Evolutionary conservation across 2,113 vertebrate genomes (phyloP), one percentile per base, ranked within the genome.

Genomic region (Acanthisitta chloris): DNA sequence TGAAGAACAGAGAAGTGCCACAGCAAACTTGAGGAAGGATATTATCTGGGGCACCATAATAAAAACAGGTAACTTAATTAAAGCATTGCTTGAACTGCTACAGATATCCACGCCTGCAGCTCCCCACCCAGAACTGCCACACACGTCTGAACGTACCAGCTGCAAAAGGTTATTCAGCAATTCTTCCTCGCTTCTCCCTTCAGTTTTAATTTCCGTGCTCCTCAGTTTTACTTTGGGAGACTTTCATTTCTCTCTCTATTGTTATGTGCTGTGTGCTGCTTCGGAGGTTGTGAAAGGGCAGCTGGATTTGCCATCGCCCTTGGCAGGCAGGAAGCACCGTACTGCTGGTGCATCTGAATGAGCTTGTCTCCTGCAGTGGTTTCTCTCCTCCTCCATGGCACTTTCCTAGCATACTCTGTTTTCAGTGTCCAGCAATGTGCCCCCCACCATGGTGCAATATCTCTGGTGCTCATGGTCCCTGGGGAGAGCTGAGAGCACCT

Each of bases 211-310:
- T 81, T 94, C 55, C 1, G 0, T 19, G 24, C 59, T 88, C 34
- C 45, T 78, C 69, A 61, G 64, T 91, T 90, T 54, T 49, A 48
- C 33, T 94, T 43, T 6, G 8, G 87, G 24, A 54, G 42, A 19
- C 42, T 92, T 79, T 84, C 26, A 55, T 94, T 96, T 89, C 77
- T 80, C 31, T 65, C 55, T 48, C 31, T 49, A 6, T 42, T 69
- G 45, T 72, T 85, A 14, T 8, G 46, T 40, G 59, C 48, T 55
- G 4, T 2, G 2, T 38, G 40, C 67, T 74, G 36, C 43, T 54
- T 49, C 1, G 0, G 48, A 69, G 33, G n/a, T 12, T 83, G 58
- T 33, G 49, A 79, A 70, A 91, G 77, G 52, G 79, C 36, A 67
- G 42, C 43, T 58, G 69, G n/a, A 19, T 71, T 42, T 92, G 76